phyloP scores from a whole-genome alignment of 2,888 invertebrate species.

The Bugulina stolonifera region DNA sequence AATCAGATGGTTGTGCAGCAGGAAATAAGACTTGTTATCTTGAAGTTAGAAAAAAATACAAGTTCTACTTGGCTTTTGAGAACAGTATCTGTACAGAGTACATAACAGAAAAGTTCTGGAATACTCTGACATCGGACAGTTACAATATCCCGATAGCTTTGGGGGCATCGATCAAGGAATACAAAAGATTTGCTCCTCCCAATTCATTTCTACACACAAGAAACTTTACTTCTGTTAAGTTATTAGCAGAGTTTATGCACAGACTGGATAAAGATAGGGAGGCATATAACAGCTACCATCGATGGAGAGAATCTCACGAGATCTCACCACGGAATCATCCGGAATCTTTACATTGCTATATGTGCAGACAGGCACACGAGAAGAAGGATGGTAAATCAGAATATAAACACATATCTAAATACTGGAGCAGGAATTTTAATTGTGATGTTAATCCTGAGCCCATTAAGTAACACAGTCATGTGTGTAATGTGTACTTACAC shows the following conservation, averaged over 20 bases:
- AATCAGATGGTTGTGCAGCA: constrained; percentile 6
- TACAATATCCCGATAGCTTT: constrained; percentile 23
- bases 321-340: neutral
- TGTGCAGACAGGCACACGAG: constrained; percentile 14
- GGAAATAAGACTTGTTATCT: constrained; percentile 25
- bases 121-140: constrained; percentile 12
- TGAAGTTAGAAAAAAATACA: neutral
- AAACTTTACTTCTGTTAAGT: constrained; percentile 18
- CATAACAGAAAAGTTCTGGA: constrained; percentile 26
- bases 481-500: no score
- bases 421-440: constrained; percentile 7
- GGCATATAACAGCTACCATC: constrained; percentile 17
- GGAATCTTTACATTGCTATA: neutral
- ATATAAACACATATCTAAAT: neutral
- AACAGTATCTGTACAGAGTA: constrained; percentile 21
- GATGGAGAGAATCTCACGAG: constrained; percentile 24
- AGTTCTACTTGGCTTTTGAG: constrained; percentile 26
- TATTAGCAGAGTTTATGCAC: constrained; percentile 17
- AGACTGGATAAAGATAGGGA: neutral
- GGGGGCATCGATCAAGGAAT: neutral
- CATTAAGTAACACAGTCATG: neutral
- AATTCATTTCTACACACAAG: constrained; percentile 19
- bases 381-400: neutral
- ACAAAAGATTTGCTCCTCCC: constrained; percentile 20
- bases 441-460: neutral